These are phyloP conservation scores for Halictus rubicundus DNA, from an alignment of 1,140 invertebrate species.

Conservation along the genomic window DNA sequence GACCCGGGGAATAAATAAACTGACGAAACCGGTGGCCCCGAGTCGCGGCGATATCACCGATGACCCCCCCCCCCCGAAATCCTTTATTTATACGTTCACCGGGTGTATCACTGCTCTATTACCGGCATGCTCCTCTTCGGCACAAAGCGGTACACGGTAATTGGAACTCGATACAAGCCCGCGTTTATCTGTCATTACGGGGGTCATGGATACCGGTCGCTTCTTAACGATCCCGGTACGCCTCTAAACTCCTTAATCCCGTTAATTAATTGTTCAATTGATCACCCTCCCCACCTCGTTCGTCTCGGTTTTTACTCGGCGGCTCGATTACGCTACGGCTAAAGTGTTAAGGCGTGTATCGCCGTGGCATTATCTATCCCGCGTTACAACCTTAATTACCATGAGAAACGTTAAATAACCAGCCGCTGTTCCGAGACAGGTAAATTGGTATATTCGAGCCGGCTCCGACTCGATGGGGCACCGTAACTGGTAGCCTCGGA, in stretches of 20 bases:
- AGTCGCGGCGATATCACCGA: constrained; percentile 25
- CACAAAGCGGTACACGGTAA: constrained; percentile 38
- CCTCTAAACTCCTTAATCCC: constrained; percentile 16
- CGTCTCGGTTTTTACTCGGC: not conserved
- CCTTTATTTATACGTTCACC: constrained; percentile 41
- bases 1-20: constrained; percentile 66
- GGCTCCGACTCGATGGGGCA: too few relatives aligned
- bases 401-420: constrained; percentile 9
- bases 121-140: constrained; percentile 13
- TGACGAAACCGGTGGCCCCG: constrained; percentile 49
- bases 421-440: not conserved
- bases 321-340: not conserved
- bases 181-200: constrained; percentile 38
- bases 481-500: too few relatives aligned
- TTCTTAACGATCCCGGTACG: not conserved
- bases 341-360: not conserved
- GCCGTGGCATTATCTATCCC: not conserved
- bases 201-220: constrained; percentile 8
- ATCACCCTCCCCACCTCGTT: not conserved
- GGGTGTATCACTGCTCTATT: constrained; percentile 22
- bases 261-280: constrained; percentile 39
- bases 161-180: constrained; percentile 33
- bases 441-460: constrained; percentile 11
- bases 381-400: constrained; percentile 42
- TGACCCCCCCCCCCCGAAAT: not conserved